These are phyloP conservation scores for Nothobranchius kuhntae DNA, from an alignment of 2,113 vertebrate species.

Conservation along the genomic window DNA sequence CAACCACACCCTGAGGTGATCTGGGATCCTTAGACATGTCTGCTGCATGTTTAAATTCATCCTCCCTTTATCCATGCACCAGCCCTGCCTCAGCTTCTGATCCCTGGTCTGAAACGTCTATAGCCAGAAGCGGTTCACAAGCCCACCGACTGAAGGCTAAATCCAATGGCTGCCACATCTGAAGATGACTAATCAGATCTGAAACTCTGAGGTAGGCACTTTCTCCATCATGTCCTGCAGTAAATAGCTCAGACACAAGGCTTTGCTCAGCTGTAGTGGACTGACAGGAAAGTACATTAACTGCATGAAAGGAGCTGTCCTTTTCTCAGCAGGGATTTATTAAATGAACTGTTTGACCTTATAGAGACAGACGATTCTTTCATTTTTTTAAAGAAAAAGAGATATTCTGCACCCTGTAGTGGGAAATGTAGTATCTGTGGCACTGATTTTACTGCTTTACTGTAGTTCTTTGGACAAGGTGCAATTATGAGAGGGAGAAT, in stretches of 20 bases:
- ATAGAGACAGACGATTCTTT: too few relatives aligned
- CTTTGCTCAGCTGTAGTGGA: constrained; percentile 20
- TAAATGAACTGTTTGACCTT: neutral
- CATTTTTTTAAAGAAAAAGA: too few relatives aligned
- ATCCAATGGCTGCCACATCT: constrained; percentile 3
- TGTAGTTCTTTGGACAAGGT: constrained; percentile 12
- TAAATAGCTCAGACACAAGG: constrained; percentile 27
- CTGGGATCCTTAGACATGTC: too few relatives aligned
- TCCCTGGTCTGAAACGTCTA: neutral
- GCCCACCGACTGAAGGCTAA: constrained; percentile 10
- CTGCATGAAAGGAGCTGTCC: constrained; percentile 1
- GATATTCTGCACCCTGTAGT: too few relatives aligned
- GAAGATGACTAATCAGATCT: constrained; percentile 10
- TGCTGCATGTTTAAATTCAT: too few relatives aligned
- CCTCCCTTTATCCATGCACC: too few relatives aligned
- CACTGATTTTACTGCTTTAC: too few relatives aligned
- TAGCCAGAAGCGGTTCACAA: constrained; percentile 7
- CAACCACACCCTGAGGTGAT: too few relatives aligned
- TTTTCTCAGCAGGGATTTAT: neutral
- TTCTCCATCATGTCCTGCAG: constrained; percentile 21
- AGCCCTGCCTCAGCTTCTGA: too few relatives aligned
- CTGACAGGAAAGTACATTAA: constrained; percentile 8
- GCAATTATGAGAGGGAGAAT: constrained; percentile 18
- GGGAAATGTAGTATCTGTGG: too few relatives aligned
- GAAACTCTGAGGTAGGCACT: constrained; percentile 24